These are phyloP conservation scores for Heliothis virescens DNA, from an alignment of 1,140 invertebrate genomes.

Conservation along the genomic window DNA sequence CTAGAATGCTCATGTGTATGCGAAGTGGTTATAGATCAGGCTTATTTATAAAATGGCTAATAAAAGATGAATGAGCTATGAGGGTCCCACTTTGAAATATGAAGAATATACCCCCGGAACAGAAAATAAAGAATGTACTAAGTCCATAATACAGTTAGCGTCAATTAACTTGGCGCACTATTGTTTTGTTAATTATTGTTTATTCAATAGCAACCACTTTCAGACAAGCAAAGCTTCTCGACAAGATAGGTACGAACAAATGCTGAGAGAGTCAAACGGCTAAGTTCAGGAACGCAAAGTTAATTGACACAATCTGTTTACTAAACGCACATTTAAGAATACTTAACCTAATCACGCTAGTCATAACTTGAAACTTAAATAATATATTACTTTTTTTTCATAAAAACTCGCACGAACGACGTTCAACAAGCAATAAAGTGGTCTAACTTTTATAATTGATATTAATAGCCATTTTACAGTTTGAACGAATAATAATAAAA, in stretches of 20 bases:
- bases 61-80: conserved; percentile 6
- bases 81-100: not conserved
- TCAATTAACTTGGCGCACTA: not conserved
- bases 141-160: no score
- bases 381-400: conserved; percentile 2
- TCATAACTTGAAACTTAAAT: conserved; percentile 7
- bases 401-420: not conserved
- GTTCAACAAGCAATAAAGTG: conserved; percentile 8
- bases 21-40: not conserved
- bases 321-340: no score
- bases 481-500: not conserved
- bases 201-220: no score
- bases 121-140: no score
- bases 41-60: conserved; percentile 15
- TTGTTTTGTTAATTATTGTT: no score
- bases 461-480: conserved; percentile 28
- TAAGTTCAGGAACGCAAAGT: no score
- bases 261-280: no score
- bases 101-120: not conserved
- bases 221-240: no score
- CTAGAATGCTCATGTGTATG: conserved; percentile 28
- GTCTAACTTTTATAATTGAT: conserved; percentile 29
- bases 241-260: no score
- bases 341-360: not conserved
- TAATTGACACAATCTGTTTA: no score